A percentile compares a stretch with the other conserved stretches of the same genome.
Evolutionary conservation across 2,113 vertebrate genomes (phyloP).

Genomic region (Dasypus novemcinctus): DNA sequence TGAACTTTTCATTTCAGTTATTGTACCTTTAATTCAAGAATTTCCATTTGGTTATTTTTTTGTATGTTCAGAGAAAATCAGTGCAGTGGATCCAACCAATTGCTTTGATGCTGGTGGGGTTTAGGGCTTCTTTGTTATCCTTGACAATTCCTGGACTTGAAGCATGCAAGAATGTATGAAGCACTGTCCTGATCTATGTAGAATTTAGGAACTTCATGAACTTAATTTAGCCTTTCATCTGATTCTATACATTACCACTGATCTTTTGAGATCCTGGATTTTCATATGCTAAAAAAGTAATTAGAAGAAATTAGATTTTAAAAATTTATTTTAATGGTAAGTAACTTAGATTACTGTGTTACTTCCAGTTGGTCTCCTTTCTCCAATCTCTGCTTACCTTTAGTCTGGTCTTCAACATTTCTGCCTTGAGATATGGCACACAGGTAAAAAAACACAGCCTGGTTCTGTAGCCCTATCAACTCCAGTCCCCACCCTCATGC

Average conservation of each 20-base stretch:
- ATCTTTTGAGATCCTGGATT: slow-evolving; percentile 21
- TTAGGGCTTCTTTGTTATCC: background rate
- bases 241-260: background rate
- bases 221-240: background rate
- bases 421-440: background rate
- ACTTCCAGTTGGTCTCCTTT: background rate
- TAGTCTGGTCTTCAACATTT: background rate
- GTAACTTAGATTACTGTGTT: background rate
- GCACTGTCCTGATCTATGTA: background rate
- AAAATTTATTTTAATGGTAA: slow-evolving; percentile 5
- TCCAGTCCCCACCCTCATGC: background rate
- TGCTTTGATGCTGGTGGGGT: background rate
- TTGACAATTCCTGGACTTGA: background rate
- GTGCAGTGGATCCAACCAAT: background rate
- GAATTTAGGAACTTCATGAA: background rate
- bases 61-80: slow-evolving; percentile 5
- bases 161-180: background rate
- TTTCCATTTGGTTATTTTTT: slow-evolving; percentile 21
- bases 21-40: slow-evolving; percentile 4
- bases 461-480: background rate
- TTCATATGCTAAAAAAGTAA: slow-evolving; percentile 36
- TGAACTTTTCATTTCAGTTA: background rate
- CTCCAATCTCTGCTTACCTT: background rate
- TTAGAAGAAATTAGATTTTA: background rate
- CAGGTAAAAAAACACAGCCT: background rate